Evolutionary conservation across 1,140 invertebrate genomes (phyloP).

Genomic region (Phocides pigmalion): DNA sequence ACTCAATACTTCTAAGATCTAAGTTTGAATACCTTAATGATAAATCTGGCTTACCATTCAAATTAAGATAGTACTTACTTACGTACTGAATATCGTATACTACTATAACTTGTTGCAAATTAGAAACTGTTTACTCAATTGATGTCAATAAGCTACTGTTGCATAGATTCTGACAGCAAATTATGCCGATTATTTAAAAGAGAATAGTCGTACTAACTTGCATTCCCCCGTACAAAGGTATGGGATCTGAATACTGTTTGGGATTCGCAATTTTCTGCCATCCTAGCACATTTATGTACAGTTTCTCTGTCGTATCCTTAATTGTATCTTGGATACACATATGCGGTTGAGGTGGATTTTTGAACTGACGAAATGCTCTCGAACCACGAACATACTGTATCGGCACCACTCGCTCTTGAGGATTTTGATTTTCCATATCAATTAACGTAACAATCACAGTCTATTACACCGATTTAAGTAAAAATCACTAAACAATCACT

Average conservation of each 20-base stretch:
- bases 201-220: slow-evolving; percentile 72
- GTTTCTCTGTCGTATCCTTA: slow-evolving; percentile 82
- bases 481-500: slow-evolving; percentile 58
- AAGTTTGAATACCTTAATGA: no score
- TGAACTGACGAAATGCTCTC: slow-evolving; percentile 85
- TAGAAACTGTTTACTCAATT: background rate
- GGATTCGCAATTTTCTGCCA: slow-evolving; percentile 89
- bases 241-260: slow-evolving; percentile 85
- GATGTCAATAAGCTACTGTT: background rate
- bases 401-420: slow-evolving; percentile 65
- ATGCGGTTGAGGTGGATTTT: slow-evolving; percentile 89
- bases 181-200: slow-evolving; percentile 13
- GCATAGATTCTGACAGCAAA: background rate
- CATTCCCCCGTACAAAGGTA: slow-evolving; percentile 89
- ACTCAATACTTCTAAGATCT: no score
- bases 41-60: no score
- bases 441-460: slow-evolving; percentile 37
- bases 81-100: no score
- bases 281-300: slow-evolving; percentile 88
- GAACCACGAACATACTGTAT: slow-evolving; percentile 79
- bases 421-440: slow-evolving; percentile 76
- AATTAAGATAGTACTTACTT: no score
- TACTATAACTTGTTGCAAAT: no score
- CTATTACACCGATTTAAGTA: slow-evolving; percentile 44
- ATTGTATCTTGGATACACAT: slow-evolving; percentile 89